Base-by-base conservation (phyloP, 2,888 invertebrate genomes). In the Candidula unifasciata region DNA sequence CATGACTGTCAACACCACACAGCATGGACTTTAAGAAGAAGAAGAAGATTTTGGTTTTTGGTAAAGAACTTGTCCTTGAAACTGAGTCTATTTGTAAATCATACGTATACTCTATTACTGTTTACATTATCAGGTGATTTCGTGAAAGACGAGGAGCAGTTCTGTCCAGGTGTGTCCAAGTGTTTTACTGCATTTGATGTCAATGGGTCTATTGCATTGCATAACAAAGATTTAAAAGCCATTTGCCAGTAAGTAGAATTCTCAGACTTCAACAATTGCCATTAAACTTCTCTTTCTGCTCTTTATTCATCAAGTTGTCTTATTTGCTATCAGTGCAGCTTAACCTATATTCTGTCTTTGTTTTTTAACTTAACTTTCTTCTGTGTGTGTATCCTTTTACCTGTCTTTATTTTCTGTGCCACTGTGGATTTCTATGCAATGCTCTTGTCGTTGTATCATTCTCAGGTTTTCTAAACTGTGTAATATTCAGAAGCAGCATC, bases 181-280 rank as follows among this genome's bases (percentile, higher is more conserved):
- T 1, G 80, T 92, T 21, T 91, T 91, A 18, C 89, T 89, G 30
- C 91, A 90, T 21, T 91, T 92, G 84, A 89, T 93, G 85, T 92
- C 92, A 82, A 88, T 92, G 68, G 91, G 92, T 8, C 92, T 92
- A 85, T 91, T 91, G 21, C 89, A 91, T 84, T 91, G 90, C 16
- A 79, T 68, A 79, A 68, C 52, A 79, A 68, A n/a, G 52, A 79
- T 64, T 37, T 79, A 30, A 64, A 21, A 18, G 79, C 79, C 18
- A 52, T 68, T 52, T 79, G 79, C 54, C 74, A 74, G 74, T 74
- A 54, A 74, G 74, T 74, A 54, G 27, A 13, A n/a, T 64, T 64
- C n/a, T n/a, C 5, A 6, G 6, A 24, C 21, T 21, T 5, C n/a
- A n/a, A 13, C n/a, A 24, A n/a, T 13, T 16, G n/a, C n/a, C n/a